Evolutionary conservation across 1,140 invertebrate species (phyloP).

Genomic region (Elymnias hypermnestra): DNA sequence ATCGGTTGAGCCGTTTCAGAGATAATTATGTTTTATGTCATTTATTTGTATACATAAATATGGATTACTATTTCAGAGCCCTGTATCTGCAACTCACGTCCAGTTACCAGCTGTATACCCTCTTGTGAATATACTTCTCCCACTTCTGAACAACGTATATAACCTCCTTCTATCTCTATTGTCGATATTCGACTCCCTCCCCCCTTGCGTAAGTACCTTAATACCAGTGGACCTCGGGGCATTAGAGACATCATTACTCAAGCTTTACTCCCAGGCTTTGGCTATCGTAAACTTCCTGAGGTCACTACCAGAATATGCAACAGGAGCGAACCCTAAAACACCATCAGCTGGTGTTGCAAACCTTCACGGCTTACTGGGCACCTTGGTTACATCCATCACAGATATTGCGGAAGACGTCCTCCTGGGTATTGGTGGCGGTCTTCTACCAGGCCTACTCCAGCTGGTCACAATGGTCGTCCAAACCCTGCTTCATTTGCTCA

Average conservation of each 20-base stretch:
- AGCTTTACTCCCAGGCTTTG: slow-evolving; percentile 61
- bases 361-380: slow-evolving; percentile 45
- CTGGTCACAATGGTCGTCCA: slow-evolving; percentile 51
- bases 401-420: slow-evolving; percentile 53
- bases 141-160: slow-evolving; percentile 64
- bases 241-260: slow-evolving; percentile 57
- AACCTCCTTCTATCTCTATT: slow-evolving; percentile 60
- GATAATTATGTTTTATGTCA: too few species aligned
- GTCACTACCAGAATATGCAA: slow-evolving; percentile 54
- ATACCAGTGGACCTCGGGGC: slow-evolving; percentile 61
- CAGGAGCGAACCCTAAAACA: slow-evolving; percentile 51
- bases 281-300: slow-evolving; percentile 66
- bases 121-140: slow-evolving; percentile 60
- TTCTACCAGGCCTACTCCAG: slow-evolving; percentile 53
- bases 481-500: slow-evolving; percentile 41
- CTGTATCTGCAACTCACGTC: slow-evolving; percentile 43
- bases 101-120: slow-evolving; percentile 63
- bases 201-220: slow-evolving; percentile 44
- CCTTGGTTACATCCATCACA: slow-evolving; percentile 40
- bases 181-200: slow-evolving; percentile 62
- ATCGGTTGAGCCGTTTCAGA: too few species aligned
- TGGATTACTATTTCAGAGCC: slow-evolving; percentile 35
- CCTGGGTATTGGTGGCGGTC: slow-evolving; percentile 47
- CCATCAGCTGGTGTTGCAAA: slow-evolving; percentile 36
- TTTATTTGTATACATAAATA: too few species aligned